phyloP scores from a whole-genome alignment of 2,797 vertebrate species.

The Stomatorhinus walkeri region DNA sequence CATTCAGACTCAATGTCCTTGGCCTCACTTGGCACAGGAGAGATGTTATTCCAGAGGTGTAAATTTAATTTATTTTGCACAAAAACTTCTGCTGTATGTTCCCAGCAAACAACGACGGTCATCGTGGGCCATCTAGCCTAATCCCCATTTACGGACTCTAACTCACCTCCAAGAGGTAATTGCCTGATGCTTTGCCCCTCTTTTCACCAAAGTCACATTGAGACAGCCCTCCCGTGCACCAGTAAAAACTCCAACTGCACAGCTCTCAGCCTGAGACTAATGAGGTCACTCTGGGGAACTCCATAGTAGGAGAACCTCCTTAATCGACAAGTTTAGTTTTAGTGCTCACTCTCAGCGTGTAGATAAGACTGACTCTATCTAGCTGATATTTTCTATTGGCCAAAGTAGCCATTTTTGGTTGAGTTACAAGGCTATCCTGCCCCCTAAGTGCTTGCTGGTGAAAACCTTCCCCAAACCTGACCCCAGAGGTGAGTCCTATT shows the following conservation, averaged over 20 bases:
- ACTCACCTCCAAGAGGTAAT: neutral
- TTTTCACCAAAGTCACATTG: neutral
- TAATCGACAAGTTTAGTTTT: neutral
- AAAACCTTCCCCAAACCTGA: neutral
- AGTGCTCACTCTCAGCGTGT: neutral
- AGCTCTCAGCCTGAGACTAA: neutral
- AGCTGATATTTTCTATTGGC: neutral
- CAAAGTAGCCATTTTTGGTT: neutral
- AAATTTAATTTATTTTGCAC: neutral
- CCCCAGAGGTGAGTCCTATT: neutral
- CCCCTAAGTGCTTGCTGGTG: neutral
- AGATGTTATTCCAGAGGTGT: neutral
- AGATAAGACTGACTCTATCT: neutral
- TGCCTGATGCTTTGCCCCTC: neutral
- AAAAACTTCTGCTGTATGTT: neutral
- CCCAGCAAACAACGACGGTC: neutral
- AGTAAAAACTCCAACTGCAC: neutral
- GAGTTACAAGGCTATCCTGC: neutral
- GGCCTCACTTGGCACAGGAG: neutral
- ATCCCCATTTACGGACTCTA: neutral
- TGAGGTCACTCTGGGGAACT: neutral
- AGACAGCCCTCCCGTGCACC: neutral
- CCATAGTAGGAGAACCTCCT: neutral
- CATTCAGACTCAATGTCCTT: neutral
- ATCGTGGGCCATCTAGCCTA: neutral